phyloP scores from a whole-genome alignment of 1,140 invertebrate genomes.

The Achatina immaculata region DNA sequence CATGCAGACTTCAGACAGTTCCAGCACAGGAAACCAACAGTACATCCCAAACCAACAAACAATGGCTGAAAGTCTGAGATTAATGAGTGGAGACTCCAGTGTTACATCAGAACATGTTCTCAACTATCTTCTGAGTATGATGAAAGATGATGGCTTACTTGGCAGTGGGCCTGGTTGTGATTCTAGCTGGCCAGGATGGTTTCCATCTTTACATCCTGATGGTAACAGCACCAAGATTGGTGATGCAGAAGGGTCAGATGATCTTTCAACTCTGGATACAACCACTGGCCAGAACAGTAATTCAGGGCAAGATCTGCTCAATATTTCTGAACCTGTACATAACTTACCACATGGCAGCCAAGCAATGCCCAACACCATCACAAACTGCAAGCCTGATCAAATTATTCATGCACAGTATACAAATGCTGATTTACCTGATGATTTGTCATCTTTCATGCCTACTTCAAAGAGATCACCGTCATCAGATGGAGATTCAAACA shows the following conservation, averaged over 20 bases:
- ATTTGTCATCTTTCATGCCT: conserved; percentile 30
- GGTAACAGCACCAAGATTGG: not conserved
- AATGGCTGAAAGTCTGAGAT: conserved; percentile 44
- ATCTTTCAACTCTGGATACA: not conserved
- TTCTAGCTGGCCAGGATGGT: not conserved
- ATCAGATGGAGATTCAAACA: conserved; percentile 18
- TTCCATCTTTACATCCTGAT: conserved; percentile 28
- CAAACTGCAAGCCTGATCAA: not conserved
- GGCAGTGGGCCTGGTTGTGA: not conserved
- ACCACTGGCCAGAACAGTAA: not conserved
- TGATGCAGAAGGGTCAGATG: not conserved
- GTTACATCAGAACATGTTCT: conserved; percentile 62
- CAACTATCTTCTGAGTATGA: conserved; percentile 40
- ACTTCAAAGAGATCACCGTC: not conserved
- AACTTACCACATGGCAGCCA: not conserved
- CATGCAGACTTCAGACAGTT: conserved; percentile 31
- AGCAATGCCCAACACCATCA: not conserved
- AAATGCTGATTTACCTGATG: conserved; percentile 18
- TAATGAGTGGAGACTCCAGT: conserved; percentile 48
- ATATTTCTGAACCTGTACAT: not conserved
- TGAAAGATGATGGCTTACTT: conserved; percentile 36
- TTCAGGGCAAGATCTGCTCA: not conserved
- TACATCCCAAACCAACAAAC: conserved; percentile 43
- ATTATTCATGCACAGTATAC: not conserved
- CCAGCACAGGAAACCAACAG: conserved; percentile 34